Conservation (phyloP, 2,797 vertebrate species). For the Poecile montanus region DNA sequence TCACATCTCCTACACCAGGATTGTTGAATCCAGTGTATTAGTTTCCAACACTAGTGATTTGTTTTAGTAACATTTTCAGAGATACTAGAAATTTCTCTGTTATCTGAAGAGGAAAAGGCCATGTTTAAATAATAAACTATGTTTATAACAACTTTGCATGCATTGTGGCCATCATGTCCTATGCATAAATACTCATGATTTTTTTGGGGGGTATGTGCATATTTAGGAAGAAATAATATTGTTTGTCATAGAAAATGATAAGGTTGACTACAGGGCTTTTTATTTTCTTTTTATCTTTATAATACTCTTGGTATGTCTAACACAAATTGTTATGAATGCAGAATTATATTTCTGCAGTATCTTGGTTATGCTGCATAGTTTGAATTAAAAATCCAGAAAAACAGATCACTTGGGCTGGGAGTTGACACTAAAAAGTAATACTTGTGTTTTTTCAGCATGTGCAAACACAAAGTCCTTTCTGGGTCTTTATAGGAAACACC, state of each 20-base stretch:
- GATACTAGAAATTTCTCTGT: background rate
- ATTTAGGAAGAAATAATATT: slow-evolving; percentile 6
- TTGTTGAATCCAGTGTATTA: slow-evolving; percentile 4
- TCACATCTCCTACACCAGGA: background rate
- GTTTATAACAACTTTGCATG: background rate
- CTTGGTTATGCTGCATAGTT: background rate
- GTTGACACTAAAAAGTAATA: background rate
- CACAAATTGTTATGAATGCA: background rate
- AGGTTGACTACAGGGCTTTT: background rate
- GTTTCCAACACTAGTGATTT: background rate
- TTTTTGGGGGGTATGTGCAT: background rate
- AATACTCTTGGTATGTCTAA: background rate
- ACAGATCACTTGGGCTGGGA: background rate
- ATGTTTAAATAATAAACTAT: background rate
- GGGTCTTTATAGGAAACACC: background rate
- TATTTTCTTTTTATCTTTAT: background rate
- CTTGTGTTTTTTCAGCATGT: background rate
- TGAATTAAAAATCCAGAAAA: background rate
- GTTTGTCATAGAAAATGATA: background rate
- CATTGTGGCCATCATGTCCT: background rate
- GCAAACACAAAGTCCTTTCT: background rate
- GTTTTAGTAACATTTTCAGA: background rate
- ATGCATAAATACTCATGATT: background rate
- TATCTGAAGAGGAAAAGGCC: background rate
- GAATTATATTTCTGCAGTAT: background rate